Conservation (phyloP, 2,888 invertebrate genomes). For the Notodromas monacha region DNA sequence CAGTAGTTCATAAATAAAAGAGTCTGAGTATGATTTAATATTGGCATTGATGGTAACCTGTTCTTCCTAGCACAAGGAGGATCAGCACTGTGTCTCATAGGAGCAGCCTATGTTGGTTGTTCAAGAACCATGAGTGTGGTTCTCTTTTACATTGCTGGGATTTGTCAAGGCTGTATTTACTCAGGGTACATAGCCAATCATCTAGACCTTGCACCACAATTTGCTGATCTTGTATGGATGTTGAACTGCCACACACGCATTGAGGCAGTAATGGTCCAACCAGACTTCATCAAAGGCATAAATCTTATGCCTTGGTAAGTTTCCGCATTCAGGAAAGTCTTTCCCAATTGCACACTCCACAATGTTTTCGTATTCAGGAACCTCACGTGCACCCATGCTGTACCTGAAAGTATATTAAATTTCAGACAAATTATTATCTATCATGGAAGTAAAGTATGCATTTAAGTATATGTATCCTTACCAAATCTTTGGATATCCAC, state of each 20-base stretch:
- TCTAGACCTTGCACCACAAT: no score
- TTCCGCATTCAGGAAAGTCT: slow-evolving; percentile 4
- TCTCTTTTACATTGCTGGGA: neutral
- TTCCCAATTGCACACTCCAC: slow-evolving; percentile 2
- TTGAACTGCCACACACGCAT: slow-evolving; percentile 4
- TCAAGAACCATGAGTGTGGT: neutral
- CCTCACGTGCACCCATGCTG: slow-evolving; percentile 4
- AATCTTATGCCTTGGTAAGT: slow-evolving; percentile 4
- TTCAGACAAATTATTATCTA: slow-evolving; percentile 4
- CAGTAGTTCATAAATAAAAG: no score
- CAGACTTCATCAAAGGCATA: slow-evolving; percentile 4
- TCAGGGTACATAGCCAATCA: no score
- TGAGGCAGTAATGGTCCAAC: slow-evolving; percentile 2
- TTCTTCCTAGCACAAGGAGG: no score
- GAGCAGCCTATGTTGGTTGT: neutral
- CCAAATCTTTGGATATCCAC: slow-evolving; percentile 4
- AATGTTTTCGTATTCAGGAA: slow-evolving; percentile 2
- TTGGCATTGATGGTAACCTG: no score
- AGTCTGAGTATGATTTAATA: no score
- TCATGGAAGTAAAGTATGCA: slow-evolving; percentile 1
- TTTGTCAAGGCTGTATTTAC: no score
- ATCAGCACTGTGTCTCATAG: no score
- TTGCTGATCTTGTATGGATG: neutral
- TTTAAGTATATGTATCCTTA: slow-evolving; percentile 2
- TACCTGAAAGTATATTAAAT: slow-evolving; percentile 2